Percentiles rank a stretch among this genome's conserved stretches.
Evolutionary conservation across 92 coral and sea anemone species (phyloP).

Genomic region (Parazoanthus darwini): DNA sequence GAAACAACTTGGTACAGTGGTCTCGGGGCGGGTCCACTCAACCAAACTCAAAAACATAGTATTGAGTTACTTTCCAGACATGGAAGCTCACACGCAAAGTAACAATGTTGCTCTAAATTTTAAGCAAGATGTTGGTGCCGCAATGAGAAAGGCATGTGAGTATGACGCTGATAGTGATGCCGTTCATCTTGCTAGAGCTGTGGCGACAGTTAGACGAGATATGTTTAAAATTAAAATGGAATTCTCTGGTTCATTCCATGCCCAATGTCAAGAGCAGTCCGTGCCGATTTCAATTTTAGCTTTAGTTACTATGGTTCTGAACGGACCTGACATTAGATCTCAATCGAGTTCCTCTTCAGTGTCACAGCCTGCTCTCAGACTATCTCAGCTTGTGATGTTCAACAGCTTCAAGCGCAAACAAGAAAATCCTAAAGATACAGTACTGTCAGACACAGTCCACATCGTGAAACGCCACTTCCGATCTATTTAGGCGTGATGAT

Average conservation of each 20-base stretch:
- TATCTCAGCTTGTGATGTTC: too few species aligned
- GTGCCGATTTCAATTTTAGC: conserved; percentile 31
- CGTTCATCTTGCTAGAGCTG: conserved; percentile 12
- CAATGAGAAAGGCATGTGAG: conserved; percentile 41
- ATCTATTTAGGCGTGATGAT: too few species aligned
- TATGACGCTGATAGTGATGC: conserved; percentile 49
- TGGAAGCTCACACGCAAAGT: conserved; percentile 51
- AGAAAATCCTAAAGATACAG: conserved; percentile 3
- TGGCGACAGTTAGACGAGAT: background rate
- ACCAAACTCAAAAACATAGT: conserved; percentile 53
- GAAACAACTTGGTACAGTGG: conserved; percentile 12
- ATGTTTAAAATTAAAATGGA: conserved; percentile 17
- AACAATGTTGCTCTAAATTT: conserved; percentile 31
- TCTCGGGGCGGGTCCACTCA: conserved; percentile 45
- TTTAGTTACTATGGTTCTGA: conserved; percentile 37
- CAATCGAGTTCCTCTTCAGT: conserved; percentile 10
- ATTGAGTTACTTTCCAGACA: conserved; percentile 45
- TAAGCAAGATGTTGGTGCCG: conserved; percentile 36
- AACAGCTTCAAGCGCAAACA: background rate
- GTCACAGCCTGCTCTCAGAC: too few species aligned
- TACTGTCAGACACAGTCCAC: conserved; percentile 34
- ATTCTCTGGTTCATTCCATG: conserved; percentile 27
- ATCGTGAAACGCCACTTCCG: background rate
- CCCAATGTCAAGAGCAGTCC: conserved; percentile 37
- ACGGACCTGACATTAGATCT: conserved; percentile 34